Percentiles rank a stretch among this genome's conserved stretches.
phyloP scores from a whole-genome alignment of 2,888 invertebrate species.

The Noctua fimbriata region DNA sequence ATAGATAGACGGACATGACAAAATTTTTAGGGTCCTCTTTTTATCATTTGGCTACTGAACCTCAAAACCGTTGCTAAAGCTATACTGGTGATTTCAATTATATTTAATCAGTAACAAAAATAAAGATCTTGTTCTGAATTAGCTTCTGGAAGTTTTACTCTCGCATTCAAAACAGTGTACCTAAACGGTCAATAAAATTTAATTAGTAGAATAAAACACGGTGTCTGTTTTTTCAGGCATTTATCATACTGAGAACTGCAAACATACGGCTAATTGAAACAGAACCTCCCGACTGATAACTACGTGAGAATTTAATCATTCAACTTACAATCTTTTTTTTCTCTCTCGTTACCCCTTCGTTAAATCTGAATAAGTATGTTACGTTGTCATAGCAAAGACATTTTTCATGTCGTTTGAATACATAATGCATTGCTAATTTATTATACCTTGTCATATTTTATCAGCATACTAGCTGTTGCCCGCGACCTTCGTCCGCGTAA shows the following conservation, averaged over 20 bases:
- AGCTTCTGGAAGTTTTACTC: background rate
- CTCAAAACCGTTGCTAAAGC: background rate
- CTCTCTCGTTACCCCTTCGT: conserved; percentile 47
- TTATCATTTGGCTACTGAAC: background rate
- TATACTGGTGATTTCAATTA: background rate
- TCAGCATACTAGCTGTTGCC: too few species aligned
- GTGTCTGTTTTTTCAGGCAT: background rate
- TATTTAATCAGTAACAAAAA: background rate
- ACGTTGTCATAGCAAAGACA: background rate
- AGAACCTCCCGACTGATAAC: conserved; percentile 63
- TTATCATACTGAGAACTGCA: conserved; percentile 50
- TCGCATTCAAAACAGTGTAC: background rate
- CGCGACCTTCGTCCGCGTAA: too few species aligned
- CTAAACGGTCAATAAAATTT: background rate
- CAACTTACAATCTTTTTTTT: conserved; percentile 50
- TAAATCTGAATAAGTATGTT: too few species aligned
- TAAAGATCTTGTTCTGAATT: background rate
- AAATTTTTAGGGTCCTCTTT: background rate
- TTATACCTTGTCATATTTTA: background rate
- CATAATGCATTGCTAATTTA: background rate
- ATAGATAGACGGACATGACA: background rate
- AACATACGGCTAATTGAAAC: conserved; percentile 73
- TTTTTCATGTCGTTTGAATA: background rate
- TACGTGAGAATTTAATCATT: conserved; percentile 59
- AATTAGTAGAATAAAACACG: background rate